Conservation (phyloP, 2,888 invertebrate species). For the Idaea aversata region DNA sequence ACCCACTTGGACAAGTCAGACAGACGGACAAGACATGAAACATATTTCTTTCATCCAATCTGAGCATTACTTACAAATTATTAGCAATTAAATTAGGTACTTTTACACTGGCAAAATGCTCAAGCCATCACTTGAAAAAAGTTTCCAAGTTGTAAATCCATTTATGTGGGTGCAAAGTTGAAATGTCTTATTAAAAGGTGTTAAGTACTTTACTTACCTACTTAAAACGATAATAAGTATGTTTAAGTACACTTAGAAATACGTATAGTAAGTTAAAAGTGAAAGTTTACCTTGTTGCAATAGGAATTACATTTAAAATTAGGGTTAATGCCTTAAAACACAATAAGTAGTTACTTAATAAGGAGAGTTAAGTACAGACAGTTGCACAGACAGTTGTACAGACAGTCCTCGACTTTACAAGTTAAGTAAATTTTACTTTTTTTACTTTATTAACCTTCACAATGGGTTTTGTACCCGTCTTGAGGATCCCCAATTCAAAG, state of each 20-base stretch:
- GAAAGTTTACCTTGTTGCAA: background rate
- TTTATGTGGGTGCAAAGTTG: background rate
- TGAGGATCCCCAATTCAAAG: too few species aligned
- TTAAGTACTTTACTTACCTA: background rate
- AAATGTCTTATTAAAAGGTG: background rate
- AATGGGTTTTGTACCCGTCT: too few species aligned
- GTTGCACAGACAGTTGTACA: too few species aligned
- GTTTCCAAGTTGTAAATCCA: background rate
- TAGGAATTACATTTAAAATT: background rate
- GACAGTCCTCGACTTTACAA: too few species aligned
- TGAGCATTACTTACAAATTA: too few species aligned
- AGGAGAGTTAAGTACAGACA: background rate
- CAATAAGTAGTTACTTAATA: background rate
- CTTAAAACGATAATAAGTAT: background rate
- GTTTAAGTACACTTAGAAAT: background rate
- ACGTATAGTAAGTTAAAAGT: background rate
- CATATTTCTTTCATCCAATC: too few species aligned
- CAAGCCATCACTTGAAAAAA: background rate
- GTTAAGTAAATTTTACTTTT: too few species aligned
- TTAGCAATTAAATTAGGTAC: too few species aligned
- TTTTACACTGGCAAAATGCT: too few species aligned
- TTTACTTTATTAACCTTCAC: too few species aligned
- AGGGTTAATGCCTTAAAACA: background rate
- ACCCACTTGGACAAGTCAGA: too few species aligned
- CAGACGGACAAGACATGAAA: too few species aligned